phyloP scores from a whole-genome alignment of 2,797 vertebrate species.

The Setipinna tenuifilis region DNA sequence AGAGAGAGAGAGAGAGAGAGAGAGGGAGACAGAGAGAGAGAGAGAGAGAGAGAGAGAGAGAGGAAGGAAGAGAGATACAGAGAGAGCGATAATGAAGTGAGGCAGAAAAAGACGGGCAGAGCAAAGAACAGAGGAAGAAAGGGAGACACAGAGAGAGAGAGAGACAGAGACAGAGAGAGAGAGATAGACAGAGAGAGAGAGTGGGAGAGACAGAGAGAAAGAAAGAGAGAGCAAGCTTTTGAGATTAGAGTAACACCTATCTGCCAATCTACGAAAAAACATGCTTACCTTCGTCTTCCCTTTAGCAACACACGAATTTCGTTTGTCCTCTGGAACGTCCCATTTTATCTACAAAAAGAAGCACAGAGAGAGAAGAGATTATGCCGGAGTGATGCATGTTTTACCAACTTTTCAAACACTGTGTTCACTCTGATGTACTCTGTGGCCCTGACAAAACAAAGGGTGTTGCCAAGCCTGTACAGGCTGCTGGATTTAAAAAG shows the following conservation, averaged over 20 bases:
- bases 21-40: neutral
- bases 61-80: neutral
- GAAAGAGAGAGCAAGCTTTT: neutral
- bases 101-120: slow-evolving; percentile 2
- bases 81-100: neutral
- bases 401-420: neutral
- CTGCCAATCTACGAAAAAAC: slow-evolving; percentile 35
- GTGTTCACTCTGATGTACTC: neutral
- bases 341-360: slow-evolving; percentile 73
- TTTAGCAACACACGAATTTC: slow-evolving; percentile 78
- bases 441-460: neutral
- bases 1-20: neutral
- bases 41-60: neutral
- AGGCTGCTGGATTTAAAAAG: neutral
- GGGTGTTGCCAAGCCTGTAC: neutral
- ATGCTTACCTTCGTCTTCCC: slow-evolving; percentile 81
- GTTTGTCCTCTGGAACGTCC: slow-evolving; percentile 75
- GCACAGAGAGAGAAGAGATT: slow-evolving; percentile 38
- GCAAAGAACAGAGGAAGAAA: neutral
- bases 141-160: neutral
- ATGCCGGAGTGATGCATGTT: neutral
- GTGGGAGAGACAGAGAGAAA: neutral
- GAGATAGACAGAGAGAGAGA: neutral
- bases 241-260: neutral
- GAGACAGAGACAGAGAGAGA: neutral